phyloP scores from a whole-genome alignment of 2,113 vertebrate species.

The Siniperca knerii region DNA sequence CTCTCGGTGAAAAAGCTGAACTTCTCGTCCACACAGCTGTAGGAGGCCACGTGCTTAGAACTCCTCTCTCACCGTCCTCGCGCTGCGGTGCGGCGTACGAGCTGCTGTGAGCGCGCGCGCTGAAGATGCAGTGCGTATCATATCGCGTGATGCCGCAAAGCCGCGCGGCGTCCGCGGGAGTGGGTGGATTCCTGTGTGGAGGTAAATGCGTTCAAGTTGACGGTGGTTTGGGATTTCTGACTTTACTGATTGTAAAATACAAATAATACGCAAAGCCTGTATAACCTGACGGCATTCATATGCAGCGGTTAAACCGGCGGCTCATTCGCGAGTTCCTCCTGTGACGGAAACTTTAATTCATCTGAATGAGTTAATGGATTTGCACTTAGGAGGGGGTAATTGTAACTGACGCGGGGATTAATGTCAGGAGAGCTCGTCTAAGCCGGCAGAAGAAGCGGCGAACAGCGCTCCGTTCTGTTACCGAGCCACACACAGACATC shows the following conservation, averaged over 20 bases:
- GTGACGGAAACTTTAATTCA: slow-evolving; percentile 40
- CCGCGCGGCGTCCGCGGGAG: not conserved
- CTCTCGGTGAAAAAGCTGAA: no score
- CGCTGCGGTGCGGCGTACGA: not conserved
- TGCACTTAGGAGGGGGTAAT: not conserved
- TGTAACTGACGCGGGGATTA: slow-evolving; percentile 4
- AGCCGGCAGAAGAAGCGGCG: not conserved
- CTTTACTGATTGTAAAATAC: not conserved
- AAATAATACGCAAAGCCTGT: not conserved
- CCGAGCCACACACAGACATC: no score
- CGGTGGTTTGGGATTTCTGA: no score
- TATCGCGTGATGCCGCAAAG: not conserved
- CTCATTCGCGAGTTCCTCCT: not conserved
- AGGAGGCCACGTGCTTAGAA: not conserved
- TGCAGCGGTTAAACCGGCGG: slow-evolving; percentile 17
- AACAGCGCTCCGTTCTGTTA: no score
- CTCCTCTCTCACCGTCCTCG: not conserved
- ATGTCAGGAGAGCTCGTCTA: not conserved
- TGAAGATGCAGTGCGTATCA: not conserved
- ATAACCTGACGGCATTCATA: not conserved
- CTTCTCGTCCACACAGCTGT: no score
- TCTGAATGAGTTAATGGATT: slow-evolving; percentile 22
- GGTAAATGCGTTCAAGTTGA: not conserved
- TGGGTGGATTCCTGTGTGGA: not conserved
- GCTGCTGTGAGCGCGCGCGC: not conserved